A percentile compares a stretch with the other conserved stretches of the same genome.
Evolutionary conservation across 2,797 vertebrate species (phyloP).

Genomic region (Fundulus diaphanus): DNA sequence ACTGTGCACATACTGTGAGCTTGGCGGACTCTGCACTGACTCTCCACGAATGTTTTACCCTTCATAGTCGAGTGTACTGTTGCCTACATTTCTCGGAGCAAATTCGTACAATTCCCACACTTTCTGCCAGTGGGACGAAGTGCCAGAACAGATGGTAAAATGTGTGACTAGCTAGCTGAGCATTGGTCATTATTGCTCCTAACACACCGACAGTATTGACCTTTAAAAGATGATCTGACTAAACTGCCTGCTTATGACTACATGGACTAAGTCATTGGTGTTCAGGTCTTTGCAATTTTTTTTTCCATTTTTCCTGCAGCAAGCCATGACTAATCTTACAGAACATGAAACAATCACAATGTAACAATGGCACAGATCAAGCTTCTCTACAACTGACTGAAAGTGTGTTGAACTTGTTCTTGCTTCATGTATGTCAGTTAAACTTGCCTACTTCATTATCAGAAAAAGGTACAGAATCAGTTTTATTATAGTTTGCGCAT

Average conservation of each 20-base stretch:
- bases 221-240: neutral
- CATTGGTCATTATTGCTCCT: neutral
- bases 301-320: neutral
- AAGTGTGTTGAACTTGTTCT: neutral
- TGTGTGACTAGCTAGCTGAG: too few relatives aligned
- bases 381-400: neutral
- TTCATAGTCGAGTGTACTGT: too few relatives aligned
- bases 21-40: too few relatives aligned
- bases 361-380: neutral
- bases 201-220: neutral
- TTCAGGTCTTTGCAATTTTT: neutral
- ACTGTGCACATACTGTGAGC: too few relatives aligned
- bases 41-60: too few relatives aligned
- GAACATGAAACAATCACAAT: neutral
- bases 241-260: neutral
- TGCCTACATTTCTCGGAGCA: too few relatives aligned
- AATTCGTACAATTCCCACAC: too few relatives aligned
- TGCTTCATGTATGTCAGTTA: neutral
- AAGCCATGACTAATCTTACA: neutral
- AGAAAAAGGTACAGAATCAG: too few relatives aligned
- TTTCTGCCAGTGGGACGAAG: too few relatives aligned
- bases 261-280: neutral
- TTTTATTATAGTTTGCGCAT: too few relatives aligned
- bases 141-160: too few relatives aligned
- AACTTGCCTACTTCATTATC: neutral